Percentiles rank a stretch among this genome's conserved stretches.
These are phyloP conservation scores for Psephotus haematonotus DNA, from an alignment of 2,113 vertebrate species.

Conservation along the genomic window DNA sequence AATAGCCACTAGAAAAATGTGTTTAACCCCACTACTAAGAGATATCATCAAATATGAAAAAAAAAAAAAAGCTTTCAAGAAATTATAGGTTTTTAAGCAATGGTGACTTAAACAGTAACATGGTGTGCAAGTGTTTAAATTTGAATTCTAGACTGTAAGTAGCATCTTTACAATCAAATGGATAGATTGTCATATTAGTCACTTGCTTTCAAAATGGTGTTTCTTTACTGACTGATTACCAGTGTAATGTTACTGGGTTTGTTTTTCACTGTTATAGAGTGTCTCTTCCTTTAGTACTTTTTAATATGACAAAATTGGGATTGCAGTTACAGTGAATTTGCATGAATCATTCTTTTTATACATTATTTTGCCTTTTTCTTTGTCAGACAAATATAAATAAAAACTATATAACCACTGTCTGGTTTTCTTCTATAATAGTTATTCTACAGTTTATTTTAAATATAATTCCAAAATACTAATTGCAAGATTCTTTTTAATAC, in stretches of 20 bases:
- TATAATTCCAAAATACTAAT: not conserved
- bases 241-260: not conserved
- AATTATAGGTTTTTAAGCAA: not conserved
- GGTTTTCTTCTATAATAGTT: not conserved
- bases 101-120: not conserved
- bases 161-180: not conserved
- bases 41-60: not conserved
- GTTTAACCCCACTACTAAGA: not conserved
- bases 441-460: not conserved
- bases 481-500: not conserved
- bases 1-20: not conserved
- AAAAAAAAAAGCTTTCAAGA: not conserved
- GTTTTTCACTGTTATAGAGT: not conserved
- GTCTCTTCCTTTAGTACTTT: not conserved
- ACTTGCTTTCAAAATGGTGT: fast-evolving
- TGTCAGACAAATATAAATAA: not conserved
- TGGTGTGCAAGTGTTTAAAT: not conserved
- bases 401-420: not conserved
- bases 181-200: not conserved
- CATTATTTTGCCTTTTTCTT: not conserved
- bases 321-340: not conserved
- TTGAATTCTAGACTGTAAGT: not conserved
- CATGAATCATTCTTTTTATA: not conserved
- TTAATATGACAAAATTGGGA: not conserved
- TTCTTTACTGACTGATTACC: not conserved